Evolutionary conservation across 1,140 invertebrate species (phyloP).

Genomic region (Camponotus vicinus): DNA sequence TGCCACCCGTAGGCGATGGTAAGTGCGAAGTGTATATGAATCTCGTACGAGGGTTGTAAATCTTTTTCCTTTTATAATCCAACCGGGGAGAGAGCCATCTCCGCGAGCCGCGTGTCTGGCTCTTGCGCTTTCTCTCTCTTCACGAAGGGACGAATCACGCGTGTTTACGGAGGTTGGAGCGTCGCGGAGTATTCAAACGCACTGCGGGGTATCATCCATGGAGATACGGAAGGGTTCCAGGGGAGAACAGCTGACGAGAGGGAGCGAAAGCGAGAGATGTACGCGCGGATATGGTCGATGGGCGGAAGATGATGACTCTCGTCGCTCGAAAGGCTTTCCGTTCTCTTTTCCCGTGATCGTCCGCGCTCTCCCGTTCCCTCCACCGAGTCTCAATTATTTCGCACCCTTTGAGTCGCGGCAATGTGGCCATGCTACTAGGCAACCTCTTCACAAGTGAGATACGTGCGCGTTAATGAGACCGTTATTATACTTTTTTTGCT

Average conservation of each 20-base stretch:
- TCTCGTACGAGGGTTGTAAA: conserved; percentile 79
- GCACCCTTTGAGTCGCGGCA: conserved; percentile 63
- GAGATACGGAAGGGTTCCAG: conserved; percentile 64
- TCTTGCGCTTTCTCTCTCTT: conserved; percentile 27
- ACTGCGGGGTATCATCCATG: conserved; percentile 65
- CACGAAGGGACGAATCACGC: conserved; percentile 35
- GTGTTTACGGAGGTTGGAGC: conserved; percentile 66
- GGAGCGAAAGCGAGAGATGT: conserved; percentile 2
- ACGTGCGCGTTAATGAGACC: conserved; percentile 70
- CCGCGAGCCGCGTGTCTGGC: not conserved
- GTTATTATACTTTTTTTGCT: conserved; percentile 63
- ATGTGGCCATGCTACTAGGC: conserved; percentile 8
- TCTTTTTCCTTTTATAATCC: conserved; percentile 76
- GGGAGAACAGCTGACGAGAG: conserved; percentile 32
- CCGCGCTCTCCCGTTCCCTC: not conserved
- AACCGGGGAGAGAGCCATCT: conserved; percentile 18
- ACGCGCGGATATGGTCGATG: conserved; percentile 23
- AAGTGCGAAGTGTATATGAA: conserved; percentile 79
- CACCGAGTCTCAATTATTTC: conserved; percentile 70
- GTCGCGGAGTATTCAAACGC: conserved; percentile 63
- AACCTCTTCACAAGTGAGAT: conserved; percentile 64
- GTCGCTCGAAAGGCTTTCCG: conserved; percentile 36
- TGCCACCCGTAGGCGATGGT: conserved; percentile 67
- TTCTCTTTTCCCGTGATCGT: conserved; percentile 40
- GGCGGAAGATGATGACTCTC: conserved; percentile 46